Percentiles rank a stretch among this genome's conserved stretches.
These are phyloP conservation scores for Stramonita haemastoma DNA, from an alignment of 2,888 invertebrate genomes.

Conservation along the genomic window DNA sequence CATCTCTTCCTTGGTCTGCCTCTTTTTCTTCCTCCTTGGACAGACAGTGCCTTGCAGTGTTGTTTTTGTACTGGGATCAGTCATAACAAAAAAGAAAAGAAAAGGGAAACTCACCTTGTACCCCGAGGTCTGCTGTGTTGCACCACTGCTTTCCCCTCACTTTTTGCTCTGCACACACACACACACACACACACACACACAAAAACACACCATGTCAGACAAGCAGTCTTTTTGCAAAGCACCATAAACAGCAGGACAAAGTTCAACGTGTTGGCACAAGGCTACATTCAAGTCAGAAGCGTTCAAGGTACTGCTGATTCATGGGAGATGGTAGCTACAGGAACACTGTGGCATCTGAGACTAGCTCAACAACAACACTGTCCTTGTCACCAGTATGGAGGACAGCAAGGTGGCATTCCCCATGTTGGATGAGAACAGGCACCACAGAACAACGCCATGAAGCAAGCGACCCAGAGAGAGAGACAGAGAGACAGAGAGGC, in stretches of 20 bases:
- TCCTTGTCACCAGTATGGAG: no score
- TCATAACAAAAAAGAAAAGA: not conserved
- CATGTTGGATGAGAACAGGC: no score
- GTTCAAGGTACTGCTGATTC: not conserved
- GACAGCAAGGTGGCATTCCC: no score
- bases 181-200: not conserved
- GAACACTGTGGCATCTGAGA: no score
- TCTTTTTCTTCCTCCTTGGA: no score
- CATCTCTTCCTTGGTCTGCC: no score
- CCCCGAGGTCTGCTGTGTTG: constrained; percentile 1
- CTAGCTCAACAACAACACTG: no score
- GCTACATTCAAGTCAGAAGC: not conserved
- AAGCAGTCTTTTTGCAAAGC: not conserved
- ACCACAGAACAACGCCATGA: no score
- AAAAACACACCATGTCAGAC: not conserved
- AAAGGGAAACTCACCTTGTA: not conserved
- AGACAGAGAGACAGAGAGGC: no score
- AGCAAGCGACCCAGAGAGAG: no score
- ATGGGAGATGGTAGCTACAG: not conserved
- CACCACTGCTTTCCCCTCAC: not conserved
- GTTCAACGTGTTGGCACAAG: not conserved
- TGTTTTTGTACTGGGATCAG: no score
- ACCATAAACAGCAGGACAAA: not conserved
- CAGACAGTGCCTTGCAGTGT: no score
- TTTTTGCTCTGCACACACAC: not conserved